Base-by-base conservation (phyloP, 2,797 vertebrate species). In the Siniperca obscura region DNA sequence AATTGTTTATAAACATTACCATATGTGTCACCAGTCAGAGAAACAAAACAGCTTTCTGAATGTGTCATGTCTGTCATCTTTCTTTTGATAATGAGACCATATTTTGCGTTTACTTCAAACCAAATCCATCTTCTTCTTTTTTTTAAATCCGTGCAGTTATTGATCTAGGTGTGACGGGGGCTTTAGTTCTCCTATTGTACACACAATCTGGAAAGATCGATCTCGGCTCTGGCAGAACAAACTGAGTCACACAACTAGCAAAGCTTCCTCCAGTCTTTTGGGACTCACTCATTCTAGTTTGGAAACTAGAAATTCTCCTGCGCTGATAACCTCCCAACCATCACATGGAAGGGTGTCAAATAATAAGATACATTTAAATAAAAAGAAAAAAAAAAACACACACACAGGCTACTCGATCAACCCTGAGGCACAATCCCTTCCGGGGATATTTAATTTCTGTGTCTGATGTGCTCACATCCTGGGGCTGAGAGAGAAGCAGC, bases 191-290 rank as follows among this genome's bases (percentile, higher is more conserved):
- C 36, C 21, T 38, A 2, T 84, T 85, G 30, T 71, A 14, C 70
- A 80, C 72, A 50, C 21, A 48, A 19, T 75, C 30, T 80, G 57
- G 30, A 82, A 62, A 72, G 76, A 76, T 77, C 46, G 48, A 34
- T 83, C 50, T 82, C 57, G 52, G 82, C 83, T 86, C 80, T 61
- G 67, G 77, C 85, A 69, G 71, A 86, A 81, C 72, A 83, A 79
- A 84, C 66, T 79, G 89, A 89, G 79, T 87, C 85, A 70, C 75
- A 72, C 74, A 53, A 16, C 40, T 21, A 83, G 68, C 70, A 70
- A 77, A 68, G 38, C 76, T 57, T 78, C 70, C 56, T 48, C 25
- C 77, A 30, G 60, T 68, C 69, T 44, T 70, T 72, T 59, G 62
- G 73, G 79, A 83, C 14, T 40, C 12, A 14, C 59, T 36, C 60